Percentiles rank a stretch among this genome's conserved stretches.
phyloP scores from a whole-genome alignment of 2,113 vertebrate species.

The Brachionichthys hirsutus region DNA sequence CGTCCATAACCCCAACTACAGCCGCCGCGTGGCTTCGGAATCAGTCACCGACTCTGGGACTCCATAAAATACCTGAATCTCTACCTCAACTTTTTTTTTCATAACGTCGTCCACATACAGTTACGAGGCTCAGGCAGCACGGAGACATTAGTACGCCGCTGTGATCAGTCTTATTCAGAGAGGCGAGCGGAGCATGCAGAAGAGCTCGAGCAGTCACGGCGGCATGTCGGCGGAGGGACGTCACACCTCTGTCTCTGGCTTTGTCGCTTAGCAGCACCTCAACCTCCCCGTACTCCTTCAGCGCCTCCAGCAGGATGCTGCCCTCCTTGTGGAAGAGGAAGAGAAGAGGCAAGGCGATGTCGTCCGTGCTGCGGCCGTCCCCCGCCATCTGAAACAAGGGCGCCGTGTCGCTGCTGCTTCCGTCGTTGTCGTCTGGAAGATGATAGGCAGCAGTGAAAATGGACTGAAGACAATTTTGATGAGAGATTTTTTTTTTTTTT shows the following conservation, averaged over 20 bases:
- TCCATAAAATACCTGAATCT: conserved; percentile 19
- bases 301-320: conserved; percentile 90
- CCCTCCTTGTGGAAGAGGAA: conserved; percentile 98
- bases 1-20: conserved; percentile 18
- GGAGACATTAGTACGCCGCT: conserved; percentile 3
- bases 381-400: conserved; percentile 99
- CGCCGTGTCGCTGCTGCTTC: conserved; percentile 98
- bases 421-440: conserved; percentile 93
- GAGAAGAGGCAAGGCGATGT: conserved; percentile 91
- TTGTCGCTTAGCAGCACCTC: conserved; percentile 97
- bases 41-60: conserved; percentile 30
- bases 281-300: conserved; percentile 89
- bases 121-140: conserved; percentile 12
- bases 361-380: conserved; percentile 93
- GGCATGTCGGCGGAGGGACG: not conserved
- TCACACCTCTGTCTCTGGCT: conserved; percentile 92
- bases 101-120: conserved; percentile 16
- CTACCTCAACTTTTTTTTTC: conserved; percentile 44
- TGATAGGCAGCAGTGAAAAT: not conserved
- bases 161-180: conserved; percentile 16
- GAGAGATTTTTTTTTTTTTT: too few relatives aligned
- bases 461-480: not conserved
- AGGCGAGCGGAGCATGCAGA: conserved; percentile 6
- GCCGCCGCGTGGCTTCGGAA: conserved; percentile 32
- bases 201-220: not conserved